Evolutionary conservation across 2,797 vertebrate genomes (phyloP).

Genomic region (Pteronotus mesoamericanus): DNA sequence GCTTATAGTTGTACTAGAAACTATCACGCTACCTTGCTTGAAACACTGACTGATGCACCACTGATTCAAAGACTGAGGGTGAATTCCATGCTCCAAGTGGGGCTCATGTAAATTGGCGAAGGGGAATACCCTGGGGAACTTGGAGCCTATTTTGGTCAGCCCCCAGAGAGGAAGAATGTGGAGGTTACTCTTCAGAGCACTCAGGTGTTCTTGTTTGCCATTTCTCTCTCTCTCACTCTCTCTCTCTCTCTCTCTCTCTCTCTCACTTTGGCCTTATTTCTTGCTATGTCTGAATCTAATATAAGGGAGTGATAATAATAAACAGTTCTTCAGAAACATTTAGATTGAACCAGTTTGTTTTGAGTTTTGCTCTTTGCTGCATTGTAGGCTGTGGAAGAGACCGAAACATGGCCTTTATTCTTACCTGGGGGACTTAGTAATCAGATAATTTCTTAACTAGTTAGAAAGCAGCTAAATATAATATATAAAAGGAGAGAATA

Average conservation of each 20-base stretch:
- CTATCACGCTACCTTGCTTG: not conserved
- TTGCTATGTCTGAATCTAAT: not conserved
- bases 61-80: not conserved
- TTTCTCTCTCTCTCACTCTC: not conserved
- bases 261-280: not conserved
- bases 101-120: not conserved
- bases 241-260: not conserved
- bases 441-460: constrained; percentile 16
- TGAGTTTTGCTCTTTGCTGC: not conserved
- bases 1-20: not conserved
- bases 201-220: not conserved
- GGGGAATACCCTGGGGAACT: not conserved
- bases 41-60: not conserved
- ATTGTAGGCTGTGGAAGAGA: not conserved
- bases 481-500: not conserved
- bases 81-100: not conserved
- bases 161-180: not conserved
- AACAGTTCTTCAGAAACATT: not conserved
- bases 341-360: not conserved
- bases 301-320: not conserved
- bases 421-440: not conserved
- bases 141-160: not conserved
- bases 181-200: not conserved
- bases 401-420: not conserved
- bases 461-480: not conserved